Percentiles rank a stretch among this genome's conserved stretches.
Conservation (phyloP, 1,140 invertebrate genomes). For the Drosophila quadrilineata region DNA sequence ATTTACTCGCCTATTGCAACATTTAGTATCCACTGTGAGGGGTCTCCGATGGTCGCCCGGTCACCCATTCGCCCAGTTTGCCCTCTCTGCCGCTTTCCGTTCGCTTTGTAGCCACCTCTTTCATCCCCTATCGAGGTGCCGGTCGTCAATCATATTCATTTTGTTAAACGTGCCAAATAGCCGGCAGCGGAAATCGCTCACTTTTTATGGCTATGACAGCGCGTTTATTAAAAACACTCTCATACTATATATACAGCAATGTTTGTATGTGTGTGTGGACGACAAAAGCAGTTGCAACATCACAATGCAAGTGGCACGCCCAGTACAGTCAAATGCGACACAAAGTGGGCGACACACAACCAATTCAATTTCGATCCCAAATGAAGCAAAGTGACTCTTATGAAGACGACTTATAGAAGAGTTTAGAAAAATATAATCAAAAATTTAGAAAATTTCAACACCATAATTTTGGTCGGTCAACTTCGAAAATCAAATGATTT, state of each 20-base stretch:
- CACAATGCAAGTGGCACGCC: conserved; percentile 1
- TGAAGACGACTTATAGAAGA: too few relatives aligned
- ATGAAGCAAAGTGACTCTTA: too few relatives aligned
- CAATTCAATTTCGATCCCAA: too few relatives aligned
- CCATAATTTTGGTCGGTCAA: too few relatives aligned
- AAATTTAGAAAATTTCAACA: too few relatives aligned
- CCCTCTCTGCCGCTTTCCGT: conserved; percentile 13
- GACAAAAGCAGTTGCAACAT: conserved; percentile 25
- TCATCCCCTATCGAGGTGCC: too few relatives aligned
- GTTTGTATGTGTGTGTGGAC: neutral
- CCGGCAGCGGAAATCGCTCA: conserved; percentile 61
- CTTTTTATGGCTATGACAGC: conserved; percentile 44
- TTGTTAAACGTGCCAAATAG: conserved; percentile 69
- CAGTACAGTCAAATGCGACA: neutral
- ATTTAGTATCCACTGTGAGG: conserved; percentile 1
- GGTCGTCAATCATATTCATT: conserved; percentile 69
- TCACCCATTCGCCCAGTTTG: conserved; percentile 22
- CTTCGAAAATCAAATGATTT: too few relatives aligned
- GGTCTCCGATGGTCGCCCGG: conserved; percentile 15
- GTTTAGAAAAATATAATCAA: too few relatives aligned
- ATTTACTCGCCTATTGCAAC: conserved; percentile 49
- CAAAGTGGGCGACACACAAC: conserved; percentile 3
- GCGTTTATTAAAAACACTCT: conserved; percentile 29
- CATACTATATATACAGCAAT: neutral
- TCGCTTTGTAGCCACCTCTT: too few relatives aligned